Evolutionary conservation across 37 sponge, comb jelly and placozoan species (phyloP).

Genomic region (Beroe forskalii): DNA sequence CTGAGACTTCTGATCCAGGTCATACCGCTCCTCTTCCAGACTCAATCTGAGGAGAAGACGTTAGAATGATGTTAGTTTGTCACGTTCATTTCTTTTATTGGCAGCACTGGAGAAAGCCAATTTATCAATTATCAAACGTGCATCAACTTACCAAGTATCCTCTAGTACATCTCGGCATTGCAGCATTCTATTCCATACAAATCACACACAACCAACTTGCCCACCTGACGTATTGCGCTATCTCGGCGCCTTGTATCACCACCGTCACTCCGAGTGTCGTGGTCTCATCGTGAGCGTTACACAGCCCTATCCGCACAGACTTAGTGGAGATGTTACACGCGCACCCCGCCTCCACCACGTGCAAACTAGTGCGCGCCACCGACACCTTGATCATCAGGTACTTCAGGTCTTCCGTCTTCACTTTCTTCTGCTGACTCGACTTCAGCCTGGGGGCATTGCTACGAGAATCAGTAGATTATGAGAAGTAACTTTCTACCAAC

Average conservation of each 20-base stretch:
- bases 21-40: constrained; percentile 1
- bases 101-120: no score
- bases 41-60: not conserved
- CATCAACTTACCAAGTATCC: no score
- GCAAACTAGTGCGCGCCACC: constrained; percentile 17
- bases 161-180: no score
- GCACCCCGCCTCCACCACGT: constrained; percentile 63
- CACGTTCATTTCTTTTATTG: no score
- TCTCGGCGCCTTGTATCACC: constrained; percentile 22
- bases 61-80: no score
- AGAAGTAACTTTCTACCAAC: no score
- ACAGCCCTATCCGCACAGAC: constrained; percentile 1
- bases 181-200: no score
- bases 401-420: constrained; percentile 64
- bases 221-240: constrained; percentile 43
- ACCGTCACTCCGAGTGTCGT: constrained; percentile 36
- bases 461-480: no score
- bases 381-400: constrained; percentile 60
- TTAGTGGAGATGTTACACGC: constrained; percentile 43
- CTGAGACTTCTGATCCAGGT: not conserved
- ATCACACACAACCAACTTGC: no score
- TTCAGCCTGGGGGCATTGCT: not conserved
- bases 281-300: constrained; percentile 55
- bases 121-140: no score
- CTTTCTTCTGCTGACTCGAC: constrained; percentile 10